These are phyloP conservation scores for Pangasius djambal DNA, from an alignment of 2,797 vertebrate species.

Conservation along the genomic window DNA sequence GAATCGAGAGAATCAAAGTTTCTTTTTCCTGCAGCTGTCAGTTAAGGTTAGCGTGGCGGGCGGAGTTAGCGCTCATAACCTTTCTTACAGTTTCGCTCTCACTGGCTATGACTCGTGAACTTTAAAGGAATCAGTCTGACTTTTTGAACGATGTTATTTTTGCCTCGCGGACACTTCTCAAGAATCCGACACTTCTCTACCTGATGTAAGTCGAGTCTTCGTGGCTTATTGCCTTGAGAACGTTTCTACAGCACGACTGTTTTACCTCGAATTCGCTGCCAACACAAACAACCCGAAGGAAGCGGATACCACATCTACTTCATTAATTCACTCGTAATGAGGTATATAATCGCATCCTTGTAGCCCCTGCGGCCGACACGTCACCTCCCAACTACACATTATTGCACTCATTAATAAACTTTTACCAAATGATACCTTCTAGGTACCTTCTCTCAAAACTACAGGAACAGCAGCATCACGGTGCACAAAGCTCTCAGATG, in stretches of 20 bases:
- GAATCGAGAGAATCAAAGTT: too few species aligned
- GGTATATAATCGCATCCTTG: neutral
- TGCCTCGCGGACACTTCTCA: neutral
- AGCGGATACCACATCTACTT: neutral
- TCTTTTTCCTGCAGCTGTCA: neutral
- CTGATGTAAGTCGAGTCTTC: neutral
- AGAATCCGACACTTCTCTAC: neutral
- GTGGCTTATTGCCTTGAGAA: neutral
- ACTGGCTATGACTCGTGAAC: neutral
- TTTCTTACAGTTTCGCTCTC: neutral
- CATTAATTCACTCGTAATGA: neutral
- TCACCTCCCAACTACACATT: neutral
- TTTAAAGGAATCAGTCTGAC: neutral
- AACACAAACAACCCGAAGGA: constrained; percentile 12
- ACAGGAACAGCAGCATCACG: neutral
- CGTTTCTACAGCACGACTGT: neutral
- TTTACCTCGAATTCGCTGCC: neutral
- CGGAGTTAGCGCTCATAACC: neutral
- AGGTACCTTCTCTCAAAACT: neutral
- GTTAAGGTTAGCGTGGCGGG: neutral
- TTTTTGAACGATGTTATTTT: neutral
- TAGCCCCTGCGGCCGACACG: neutral
- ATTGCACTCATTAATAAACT: neutral
- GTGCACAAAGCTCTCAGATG: neutral
- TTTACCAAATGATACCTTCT: neutral